A percentile compares a stretch with the other conserved stretches of the same genome.
These are phyloP conservation scores for Rhamnusium bicolor DNA, from an alignment of 2,888 invertebrate species.

Conservation along the genomic window DNA sequence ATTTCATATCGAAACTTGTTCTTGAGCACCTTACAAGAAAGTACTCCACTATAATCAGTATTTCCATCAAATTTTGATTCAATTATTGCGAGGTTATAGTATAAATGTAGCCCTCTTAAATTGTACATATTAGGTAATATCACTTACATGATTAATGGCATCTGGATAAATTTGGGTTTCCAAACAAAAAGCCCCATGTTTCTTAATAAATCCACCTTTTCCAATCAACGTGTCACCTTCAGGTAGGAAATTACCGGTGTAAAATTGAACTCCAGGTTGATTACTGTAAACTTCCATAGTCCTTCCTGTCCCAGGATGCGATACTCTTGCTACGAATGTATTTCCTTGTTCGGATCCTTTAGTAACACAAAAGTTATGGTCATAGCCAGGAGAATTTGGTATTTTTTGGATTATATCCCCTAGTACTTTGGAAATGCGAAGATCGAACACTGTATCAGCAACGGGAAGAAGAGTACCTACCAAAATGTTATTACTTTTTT, in stretches of 20 bases:
- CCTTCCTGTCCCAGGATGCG: conserved; percentile 81
- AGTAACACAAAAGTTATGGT: conserved; percentile 86
- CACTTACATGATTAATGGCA: conserved; percentile 85
- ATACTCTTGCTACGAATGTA: conserved; percentile 78
- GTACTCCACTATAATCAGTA: too few species aligned
- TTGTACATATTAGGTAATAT: too few species aligned
- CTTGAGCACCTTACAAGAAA: too few species aligned
- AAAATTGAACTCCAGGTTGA: conserved; percentile 93
- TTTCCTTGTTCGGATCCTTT: conserved; percentile 73
- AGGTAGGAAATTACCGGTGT: conserved; percentile 86
- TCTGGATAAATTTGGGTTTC: conserved; percentile 96
- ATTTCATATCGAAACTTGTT: too few species aligned
- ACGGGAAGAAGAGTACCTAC: conserved; percentile 81
- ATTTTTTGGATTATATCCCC: conserved; percentile 79
- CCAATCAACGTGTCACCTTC: conserved; percentile 66
- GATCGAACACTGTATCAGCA: conserved; percentile 81
- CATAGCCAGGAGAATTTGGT: conserved; percentile 81
- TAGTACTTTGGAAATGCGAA: conserved; percentile 78
- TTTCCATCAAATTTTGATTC: too few species aligned
- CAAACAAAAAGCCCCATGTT: conserved; percentile 83
- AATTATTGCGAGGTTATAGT: too few species aligned
- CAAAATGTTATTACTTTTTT: too few species aligned
- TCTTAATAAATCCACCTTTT: conserved; percentile 58
- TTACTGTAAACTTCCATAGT: conserved; percentile 82
- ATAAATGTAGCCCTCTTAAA: too few species aligned